A percentile compares a stretch with the other conserved stretches of the same genome.
These are phyloP conservation scores for Pollenia angustigena DNA, from an alignment of 2,888 invertebrate genomes.

Conservation along the genomic window DNA sequence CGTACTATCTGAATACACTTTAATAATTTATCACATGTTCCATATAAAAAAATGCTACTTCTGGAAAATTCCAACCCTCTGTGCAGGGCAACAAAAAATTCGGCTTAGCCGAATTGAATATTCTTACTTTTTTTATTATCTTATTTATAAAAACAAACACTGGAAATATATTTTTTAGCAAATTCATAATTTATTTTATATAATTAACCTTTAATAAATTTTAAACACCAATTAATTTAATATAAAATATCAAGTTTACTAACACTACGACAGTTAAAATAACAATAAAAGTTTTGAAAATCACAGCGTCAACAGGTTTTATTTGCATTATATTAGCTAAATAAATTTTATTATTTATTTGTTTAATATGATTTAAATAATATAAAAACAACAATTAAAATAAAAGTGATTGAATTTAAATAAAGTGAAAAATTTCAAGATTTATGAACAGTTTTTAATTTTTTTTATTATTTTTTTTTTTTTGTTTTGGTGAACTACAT, in stretches of 20 bases:
- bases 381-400: slow-evolving; percentile 33
- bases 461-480: neutral
- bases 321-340: neutral
- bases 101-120: too few species aligned
- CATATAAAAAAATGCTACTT: neutral
- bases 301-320: slow-evolving; percentile 53
- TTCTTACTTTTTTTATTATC: too few species aligned
- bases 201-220: neutral
- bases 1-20: too few species aligned
- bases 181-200: neutral
- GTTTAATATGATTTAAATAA: neutral
- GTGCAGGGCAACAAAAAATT: too few species aligned
- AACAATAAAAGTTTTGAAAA: slow-evolving; percentile 28
- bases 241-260: neutral
- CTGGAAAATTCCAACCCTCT: too few species aligned
- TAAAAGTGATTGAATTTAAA: slow-evolving; percentile 38
- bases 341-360: slow-evolving; percentile 40
- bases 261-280: neutral
- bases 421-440: neutral
- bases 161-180: neutral
- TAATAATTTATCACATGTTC: neutral
- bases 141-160: neutral
- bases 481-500: neutral
- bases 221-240: neutral
- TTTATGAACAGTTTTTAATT: neutral